Evolutionary conservation across 2,888 invertebrate species (phyloP).

Genomic region (Bombylius major): DNA sequence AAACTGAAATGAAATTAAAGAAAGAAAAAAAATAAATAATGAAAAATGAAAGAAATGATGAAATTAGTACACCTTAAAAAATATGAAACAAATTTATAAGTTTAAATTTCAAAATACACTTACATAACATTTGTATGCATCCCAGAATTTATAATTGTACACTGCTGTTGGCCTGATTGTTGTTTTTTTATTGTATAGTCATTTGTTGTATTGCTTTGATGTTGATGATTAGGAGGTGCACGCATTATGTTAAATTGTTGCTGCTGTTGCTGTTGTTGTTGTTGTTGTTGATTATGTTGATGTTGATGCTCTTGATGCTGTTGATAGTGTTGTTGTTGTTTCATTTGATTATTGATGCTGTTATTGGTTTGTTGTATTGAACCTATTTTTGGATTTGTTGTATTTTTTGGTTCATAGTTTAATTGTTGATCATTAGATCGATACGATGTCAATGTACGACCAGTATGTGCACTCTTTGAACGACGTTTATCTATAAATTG

Average conservation of each 20-base stretch:
- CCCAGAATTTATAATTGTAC: constrained; percentile 30
- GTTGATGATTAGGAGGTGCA: too few species aligned
- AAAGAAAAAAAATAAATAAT: neutral
- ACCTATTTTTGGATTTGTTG: constrained; percentile 28
- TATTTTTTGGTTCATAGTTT: constrained; percentile 12
- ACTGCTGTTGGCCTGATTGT: constrained; percentile 16
- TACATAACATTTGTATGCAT: constrained; percentile 37
- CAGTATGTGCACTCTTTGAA: constrained; percentile 36
- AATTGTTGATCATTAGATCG: constrained; percentile 22
- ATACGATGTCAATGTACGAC: constrained; percentile 26
- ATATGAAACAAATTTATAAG: neutral
- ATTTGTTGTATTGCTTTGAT: too few species aligned
- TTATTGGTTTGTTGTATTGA: constrained; percentile 15
- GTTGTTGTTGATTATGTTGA: too few species aligned
- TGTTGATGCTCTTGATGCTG: constrained; percentile 9
- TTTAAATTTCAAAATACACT: constrained; percentile 14
- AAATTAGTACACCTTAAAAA: neutral
- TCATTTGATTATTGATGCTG: constrained; percentile 27
- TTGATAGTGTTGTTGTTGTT: constrained; percentile 19
- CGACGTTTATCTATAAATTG: constrained; percentile 30
- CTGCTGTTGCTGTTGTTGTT: too few species aligned
- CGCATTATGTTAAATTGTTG: too few species aligned
- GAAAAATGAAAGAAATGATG: neutral
- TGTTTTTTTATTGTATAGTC: too few species aligned
- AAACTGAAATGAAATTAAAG: constrained; percentile 20